Conservation (phyloP, 2,113 vertebrate species). For the Melanostigma gelatinosum region DNA sequence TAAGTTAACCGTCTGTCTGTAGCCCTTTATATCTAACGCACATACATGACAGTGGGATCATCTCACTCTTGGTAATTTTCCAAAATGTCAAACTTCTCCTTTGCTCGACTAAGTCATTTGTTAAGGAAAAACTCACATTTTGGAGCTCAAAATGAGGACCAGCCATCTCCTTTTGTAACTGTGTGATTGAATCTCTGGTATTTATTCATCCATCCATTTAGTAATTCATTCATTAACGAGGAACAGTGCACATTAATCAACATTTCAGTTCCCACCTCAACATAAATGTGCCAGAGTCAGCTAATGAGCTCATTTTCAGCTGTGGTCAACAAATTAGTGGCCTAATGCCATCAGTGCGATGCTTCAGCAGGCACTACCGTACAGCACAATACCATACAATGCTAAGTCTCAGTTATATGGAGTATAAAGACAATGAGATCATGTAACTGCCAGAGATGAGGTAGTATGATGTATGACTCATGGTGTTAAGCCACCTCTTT, state of each 20-base stretch:
- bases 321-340: not conserved
- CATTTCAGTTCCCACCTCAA: slow-evolving; percentile 1
- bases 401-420: not conserved
- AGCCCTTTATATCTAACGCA: not conserved
- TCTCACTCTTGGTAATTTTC: not conserved
- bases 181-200: not conserved
- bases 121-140: not conserved
- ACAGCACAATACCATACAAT: not conserved
- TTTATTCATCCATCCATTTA: not conserved
- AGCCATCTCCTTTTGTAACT: not conserved
- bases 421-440: not conserved
- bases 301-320: not conserved
- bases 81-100: not conserved
- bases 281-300: not conserved
- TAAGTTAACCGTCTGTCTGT: not conserved
- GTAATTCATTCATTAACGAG: not conserved
- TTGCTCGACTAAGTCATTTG: not conserved
- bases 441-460: not conserved
- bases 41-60: not conserved
- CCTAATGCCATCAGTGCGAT: not conserved
- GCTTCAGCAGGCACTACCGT: not conserved
- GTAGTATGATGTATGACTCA: not conserved
- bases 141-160: not conserved
- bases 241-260: no score
- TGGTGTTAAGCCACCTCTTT: not conserved